Percentiles rank a stretch among this genome's conserved stretches.
phyloP scores from a whole-genome alignment of 2,113 vertebrate species.

The Pituophis catenifer region DNA sequence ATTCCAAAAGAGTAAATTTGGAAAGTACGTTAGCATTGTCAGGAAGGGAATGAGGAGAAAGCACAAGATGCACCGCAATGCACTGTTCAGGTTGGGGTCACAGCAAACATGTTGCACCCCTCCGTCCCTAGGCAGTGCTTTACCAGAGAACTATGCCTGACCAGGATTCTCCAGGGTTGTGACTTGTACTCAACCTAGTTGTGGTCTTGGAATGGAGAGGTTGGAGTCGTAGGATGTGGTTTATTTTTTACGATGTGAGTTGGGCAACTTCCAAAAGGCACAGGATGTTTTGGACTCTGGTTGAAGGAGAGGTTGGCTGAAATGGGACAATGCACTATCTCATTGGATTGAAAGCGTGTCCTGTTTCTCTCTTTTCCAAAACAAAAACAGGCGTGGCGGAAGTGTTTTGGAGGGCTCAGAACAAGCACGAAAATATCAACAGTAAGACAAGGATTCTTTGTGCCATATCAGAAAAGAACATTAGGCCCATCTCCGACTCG shows the following conservation, averaged over 20 bases:
- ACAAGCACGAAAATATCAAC: not conserved
- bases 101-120: too few species aligned
- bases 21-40: not conserved
- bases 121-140: not conserved
- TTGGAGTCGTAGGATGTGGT: not conserved
- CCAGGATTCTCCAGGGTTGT: not conserved
- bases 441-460: not conserved
- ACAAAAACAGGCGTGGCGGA: not conserved
- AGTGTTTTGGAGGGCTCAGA: not conserved
- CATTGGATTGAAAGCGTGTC: not conserved
- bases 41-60: not conserved
- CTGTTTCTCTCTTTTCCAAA: not conserved
- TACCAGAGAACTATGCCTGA: not conserved
- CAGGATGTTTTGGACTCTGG: slow-evolving; percentile 11
- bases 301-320: not conserved
- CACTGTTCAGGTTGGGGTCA: not conserved
- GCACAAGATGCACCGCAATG: not conserved
- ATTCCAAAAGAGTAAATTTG: not conserved
- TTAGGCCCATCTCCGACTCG: not conserved
- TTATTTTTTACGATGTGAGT: not conserved
- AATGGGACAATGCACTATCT: not conserved
- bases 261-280: not conserved
- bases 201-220: not conserved
- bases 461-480: not conserved
- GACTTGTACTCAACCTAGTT: not conserved